Percentiles rank a stretch among this genome's conserved stretches.
Evolutionary conservation across 2,797 vertebrate species (phyloP).

Genomic region (Pipistrellus nathusii): DNA sequence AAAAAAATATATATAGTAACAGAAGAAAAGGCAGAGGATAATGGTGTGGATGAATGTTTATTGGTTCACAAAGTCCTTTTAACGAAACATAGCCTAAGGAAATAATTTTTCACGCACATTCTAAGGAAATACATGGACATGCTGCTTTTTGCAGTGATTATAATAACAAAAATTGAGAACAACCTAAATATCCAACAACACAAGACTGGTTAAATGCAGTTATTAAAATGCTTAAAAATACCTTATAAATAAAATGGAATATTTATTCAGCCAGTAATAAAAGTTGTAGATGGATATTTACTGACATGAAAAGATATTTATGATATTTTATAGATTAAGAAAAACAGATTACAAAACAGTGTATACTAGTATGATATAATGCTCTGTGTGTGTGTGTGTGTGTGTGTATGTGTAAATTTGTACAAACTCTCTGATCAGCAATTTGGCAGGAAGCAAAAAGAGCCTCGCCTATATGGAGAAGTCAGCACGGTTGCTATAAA

Average conservation of each 20-base stretch:
- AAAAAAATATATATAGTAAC: not conserved
- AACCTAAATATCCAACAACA: not conserved
- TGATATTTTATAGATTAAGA: not conserved
- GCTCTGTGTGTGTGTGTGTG: not conserved
- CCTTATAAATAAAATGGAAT: not conserved
- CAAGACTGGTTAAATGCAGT: not conserved
- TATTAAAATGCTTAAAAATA: conserved; percentile 18
- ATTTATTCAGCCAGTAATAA: not conserved
- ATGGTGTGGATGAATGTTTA: not conserved
- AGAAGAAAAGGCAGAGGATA: not conserved
- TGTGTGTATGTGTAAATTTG: not conserved
- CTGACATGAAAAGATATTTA: not conserved
- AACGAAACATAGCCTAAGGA: not conserved
- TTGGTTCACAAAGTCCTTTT: not conserved
- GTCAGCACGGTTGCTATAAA: not conserved
- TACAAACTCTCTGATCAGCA: not conserved
- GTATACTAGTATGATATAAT: not conserved
- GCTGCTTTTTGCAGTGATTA: not conserved
- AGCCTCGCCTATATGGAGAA: not conserved
- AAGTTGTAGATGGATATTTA: not conserved
- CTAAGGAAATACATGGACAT: not conserved
- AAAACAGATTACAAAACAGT: not conserved
- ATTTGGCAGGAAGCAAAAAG: not conserved
- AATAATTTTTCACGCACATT: not conserved
- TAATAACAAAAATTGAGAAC: not conserved